A percentile compares a stretch with the other conserved stretches of the same genome.
phyloP scores from a whole-genome alignment of 2,113 vertebrate genomes.

The Euleptes europaea region DNA sequence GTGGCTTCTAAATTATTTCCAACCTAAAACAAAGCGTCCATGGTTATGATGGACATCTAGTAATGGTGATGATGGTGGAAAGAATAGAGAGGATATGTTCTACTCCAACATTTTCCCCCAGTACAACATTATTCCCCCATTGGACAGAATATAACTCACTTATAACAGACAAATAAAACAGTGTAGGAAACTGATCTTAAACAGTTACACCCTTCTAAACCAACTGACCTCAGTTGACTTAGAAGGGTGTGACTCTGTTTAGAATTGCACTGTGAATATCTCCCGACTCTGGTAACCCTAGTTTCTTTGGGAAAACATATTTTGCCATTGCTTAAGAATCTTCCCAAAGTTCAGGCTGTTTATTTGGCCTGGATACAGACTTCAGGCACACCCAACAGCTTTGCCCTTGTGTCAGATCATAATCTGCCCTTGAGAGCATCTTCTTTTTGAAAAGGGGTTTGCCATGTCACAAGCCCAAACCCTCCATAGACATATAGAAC shows the following conservation, averaged over 20 bases:
- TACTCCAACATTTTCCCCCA: background rate
- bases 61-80: too few species aligned
- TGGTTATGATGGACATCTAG: background rate
- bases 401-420: background rate
- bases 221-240: too few species aligned
- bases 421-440: background rate
- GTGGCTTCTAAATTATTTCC: background rate
- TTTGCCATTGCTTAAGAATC: background rate
- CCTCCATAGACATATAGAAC: background rate
- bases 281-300: background rate
- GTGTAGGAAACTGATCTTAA: background rate
- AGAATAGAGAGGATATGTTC: background rate
- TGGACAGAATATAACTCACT: background rate
- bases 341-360: background rate
- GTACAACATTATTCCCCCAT: background rate
- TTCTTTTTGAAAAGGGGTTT: background rate
- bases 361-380: background rate
- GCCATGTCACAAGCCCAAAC: background rate
- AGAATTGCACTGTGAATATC: background rate
- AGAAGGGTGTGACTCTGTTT: too few species aligned
- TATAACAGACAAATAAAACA: background rate
- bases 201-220: too few species aligned
- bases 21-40: background rate
- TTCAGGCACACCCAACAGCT: background rate
- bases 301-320: background rate